Conservation (phyloP, 1,140 invertebrate species). For the Drosophila sturtevanti region DNA sequence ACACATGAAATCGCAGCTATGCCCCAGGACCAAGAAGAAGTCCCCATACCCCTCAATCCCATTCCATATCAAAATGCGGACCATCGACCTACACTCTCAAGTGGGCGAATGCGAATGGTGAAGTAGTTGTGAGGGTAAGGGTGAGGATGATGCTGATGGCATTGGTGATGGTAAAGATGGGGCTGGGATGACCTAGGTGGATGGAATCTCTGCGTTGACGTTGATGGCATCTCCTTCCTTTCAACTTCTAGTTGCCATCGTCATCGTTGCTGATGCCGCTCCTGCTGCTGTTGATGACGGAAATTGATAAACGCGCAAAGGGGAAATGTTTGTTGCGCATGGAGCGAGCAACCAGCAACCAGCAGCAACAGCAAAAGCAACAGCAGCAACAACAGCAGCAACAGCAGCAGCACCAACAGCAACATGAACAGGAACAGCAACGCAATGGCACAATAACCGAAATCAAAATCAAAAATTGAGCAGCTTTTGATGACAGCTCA, state of each 20-base stretch:
- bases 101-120: slow-evolving; percentile 1
- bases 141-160: background rate
- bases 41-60: background rate
- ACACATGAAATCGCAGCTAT: background rate
- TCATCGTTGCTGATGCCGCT: slow-evolving; percentile 27
- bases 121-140: background rate
- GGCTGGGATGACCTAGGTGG: background rate
- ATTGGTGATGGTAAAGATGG: background rate
- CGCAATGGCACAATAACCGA: slow-evolving; percentile 54
- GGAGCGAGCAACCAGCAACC: slow-evolving; percentile 55
- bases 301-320: slow-evolving; percentile 79
- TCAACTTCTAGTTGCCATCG: slow-evolving; percentile 25
- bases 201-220: slow-evolving; percentile 18
- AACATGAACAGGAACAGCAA: background rate
- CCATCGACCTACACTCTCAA: background rate
- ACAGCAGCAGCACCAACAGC: background rate
- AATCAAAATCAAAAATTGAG: slow-evolving; percentile 79
- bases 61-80: no score
- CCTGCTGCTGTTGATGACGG: slow-evolving; percentile 64
- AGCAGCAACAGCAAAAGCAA: background rate
- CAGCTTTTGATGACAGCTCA: slow-evolving; percentile 80
- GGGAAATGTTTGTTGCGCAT: slow-evolving; percentile 57
- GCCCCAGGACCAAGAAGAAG: slow-evolving; percentile 19
- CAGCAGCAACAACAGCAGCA: slow-evolving; percentile 23
- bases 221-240: slow-evolving; percentile 31